Percentiles rank a stretch among this genome's conserved stretches.
Conservation (phyloP, 2,888 invertebrate genomes). For the Halictus quadricinctus region DNA sequence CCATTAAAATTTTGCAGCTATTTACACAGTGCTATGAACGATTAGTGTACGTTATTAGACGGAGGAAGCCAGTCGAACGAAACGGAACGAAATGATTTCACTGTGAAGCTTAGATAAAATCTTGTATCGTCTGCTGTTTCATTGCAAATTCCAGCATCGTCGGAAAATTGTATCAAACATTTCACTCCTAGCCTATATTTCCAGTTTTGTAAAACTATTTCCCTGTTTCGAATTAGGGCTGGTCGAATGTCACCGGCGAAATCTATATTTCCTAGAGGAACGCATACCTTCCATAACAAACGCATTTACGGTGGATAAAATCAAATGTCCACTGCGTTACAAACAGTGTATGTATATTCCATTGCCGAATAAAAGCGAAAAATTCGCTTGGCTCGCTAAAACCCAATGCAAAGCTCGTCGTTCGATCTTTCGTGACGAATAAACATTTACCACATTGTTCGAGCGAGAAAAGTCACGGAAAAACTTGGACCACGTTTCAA, state of each 20-base stretch:
- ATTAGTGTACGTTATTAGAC: not conserved
- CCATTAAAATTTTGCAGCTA: not conserved
- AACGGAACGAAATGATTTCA: not conserved
- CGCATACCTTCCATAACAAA: not conserved
- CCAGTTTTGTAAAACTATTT: not conserved
- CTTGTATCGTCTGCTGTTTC: not conserved
- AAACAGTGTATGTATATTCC: not conserved
- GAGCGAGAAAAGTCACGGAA: not conserved
- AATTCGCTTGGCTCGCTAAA: not conserved
- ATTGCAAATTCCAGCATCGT: not conserved
- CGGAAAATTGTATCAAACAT: not conserved
- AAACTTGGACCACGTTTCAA: not conserved
- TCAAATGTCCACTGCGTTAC: not conserved
- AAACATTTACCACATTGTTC: not conserved
- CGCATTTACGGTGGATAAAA: not conserved
- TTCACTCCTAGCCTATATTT: not conserved
- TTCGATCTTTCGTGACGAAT: not conserved
- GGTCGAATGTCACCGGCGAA: not conserved
- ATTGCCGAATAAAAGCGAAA: not conserved
- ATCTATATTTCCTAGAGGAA: no score
- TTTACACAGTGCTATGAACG: not conserved
- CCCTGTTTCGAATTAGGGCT: not conserved
- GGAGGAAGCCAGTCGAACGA: not conserved
- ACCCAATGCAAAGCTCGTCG: not conserved
- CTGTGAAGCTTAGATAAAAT: not conserved